These are phyloP conservation scores for Gallirallus australis DNA, from an alignment of 2,797 vertebrate species.

Conservation along the genomic window DNA sequence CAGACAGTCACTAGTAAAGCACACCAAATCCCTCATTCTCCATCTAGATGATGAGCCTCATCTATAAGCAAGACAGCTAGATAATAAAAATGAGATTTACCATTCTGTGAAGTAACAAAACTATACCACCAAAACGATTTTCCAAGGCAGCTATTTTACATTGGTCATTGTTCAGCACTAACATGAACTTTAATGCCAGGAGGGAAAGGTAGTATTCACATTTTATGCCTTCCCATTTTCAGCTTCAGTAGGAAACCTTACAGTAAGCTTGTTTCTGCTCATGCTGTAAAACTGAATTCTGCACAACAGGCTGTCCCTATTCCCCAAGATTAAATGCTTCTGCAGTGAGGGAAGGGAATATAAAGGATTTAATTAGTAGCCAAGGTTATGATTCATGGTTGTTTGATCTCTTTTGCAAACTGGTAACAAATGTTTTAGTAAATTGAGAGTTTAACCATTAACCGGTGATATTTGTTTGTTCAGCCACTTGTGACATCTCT, in stretches of 20 bases:
- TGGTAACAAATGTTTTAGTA: conserved; percentile 52
- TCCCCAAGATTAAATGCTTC: conserved; percentile 55
- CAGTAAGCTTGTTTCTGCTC: conserved; percentile 18
- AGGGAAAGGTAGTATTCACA: conserved; percentile 8
- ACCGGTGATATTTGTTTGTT: conserved; percentile 37
- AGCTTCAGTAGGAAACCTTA: conserved; percentile 1
- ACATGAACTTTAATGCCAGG: background rate
- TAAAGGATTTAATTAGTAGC: conserved; percentile 71
- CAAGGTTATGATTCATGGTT: conserved; percentile 53
- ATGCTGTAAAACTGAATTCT: conserved; percentile 8
- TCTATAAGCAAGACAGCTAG: background rate
- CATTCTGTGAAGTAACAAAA: background rate
- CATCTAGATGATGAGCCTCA: background rate
- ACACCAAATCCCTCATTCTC: conserved; percentile 37
- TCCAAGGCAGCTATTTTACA: background rate
- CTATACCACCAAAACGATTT: background rate
- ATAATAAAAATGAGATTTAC: background rate
- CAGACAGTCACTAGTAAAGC: background rate
- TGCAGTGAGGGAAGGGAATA: conserved; percentile 46
- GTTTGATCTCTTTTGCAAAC: conserved; percentile 65
- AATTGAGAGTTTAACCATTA: conserved; percentile 65
- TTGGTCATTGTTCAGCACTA: background rate
- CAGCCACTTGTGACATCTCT: conserved; percentile 48
- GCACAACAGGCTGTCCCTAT: conserved; percentile 12
- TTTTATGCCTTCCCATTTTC: conserved; percentile 34